Base-by-base conservation (phyloP, 1,140 invertebrate genomes). In the Bacillus rossius region DNA sequence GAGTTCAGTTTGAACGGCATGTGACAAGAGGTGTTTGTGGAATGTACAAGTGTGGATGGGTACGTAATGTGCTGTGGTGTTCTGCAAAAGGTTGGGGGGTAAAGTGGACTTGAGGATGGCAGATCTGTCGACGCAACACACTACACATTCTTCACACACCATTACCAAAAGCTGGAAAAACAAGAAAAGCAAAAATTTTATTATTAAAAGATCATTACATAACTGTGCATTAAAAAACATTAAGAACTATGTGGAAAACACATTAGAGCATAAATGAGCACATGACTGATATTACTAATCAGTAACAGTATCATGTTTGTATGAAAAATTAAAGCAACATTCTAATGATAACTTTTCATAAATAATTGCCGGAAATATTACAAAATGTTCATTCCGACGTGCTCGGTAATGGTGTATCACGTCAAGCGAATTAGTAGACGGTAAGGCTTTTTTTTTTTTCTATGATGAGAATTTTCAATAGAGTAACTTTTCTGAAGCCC, bases 161-260 rank as follows among this genome's bases (percentile, higher is more conserved):
- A 38, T 43, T 20, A 55, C 37, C 23, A 34, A 34, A 45, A 42
- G 22, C 53, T 55, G 53, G 4, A 55, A 55, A 55, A 40, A 55
- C 23, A 55, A 55, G 34, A 34, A 34, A n/a, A n/a, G n/a, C n/a
- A n/a, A n/a, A 34, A 34, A 34, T 7, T 34, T 34, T 34, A 10
- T 34, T 34, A 34, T 4, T 34, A n/a, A n/a, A n/a, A n/a, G n/a
- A n/a, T n/a, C n/a, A n/a, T n/a, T n/a, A n/a, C n/a, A n/a, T n/a
- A n/a, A n/a, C n/a, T n/a, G n/a, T n/a, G n/a, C n/a, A n/a, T 20
- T 45, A 45, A 45, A 16, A 19, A 52, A 52, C 37, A 52, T 14
- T 8, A 22, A 25, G 2, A 7, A 16, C 26, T 38, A 38, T 26
- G 8, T 25, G 22, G 13, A 52, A 25, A n/a, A 37, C 1, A 50